These are phyloP conservation scores for Coturnix japonica DNA, from an alignment of 2,113 vertebrate genomes.

Conservation along the genomic window DNA sequence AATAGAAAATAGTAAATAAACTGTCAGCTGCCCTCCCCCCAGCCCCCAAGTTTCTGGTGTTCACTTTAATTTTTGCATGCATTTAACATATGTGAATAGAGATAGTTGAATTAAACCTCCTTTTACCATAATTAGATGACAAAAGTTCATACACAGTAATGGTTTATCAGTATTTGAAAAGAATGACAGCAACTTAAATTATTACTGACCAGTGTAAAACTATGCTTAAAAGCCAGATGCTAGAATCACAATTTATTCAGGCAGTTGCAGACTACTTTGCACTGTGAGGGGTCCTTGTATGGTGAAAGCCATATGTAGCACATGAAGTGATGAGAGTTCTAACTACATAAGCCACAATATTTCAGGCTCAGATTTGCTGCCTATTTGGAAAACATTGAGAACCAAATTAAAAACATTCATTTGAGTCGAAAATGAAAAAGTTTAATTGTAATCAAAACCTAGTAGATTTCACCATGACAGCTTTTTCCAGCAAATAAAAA, in stretches of 20 bases:
- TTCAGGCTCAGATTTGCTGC: neutral
- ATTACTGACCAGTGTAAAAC: neutral
- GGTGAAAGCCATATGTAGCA: neutral
- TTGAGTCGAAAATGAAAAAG: neutral
- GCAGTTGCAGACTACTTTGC: neutral
- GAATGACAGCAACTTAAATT: neutral
- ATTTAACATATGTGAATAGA: neutral
- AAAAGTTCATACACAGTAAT: neutral
- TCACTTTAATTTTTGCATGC: neutral
- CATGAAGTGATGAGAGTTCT: neutral
- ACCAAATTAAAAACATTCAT: neutral
- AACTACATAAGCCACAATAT: neutral
- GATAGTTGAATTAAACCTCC: neutral
- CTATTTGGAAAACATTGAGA: neutral
- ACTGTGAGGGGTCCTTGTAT: neutral
- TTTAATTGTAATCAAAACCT: neutral
- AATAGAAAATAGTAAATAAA: neutral
- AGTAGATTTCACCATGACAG: neutral
- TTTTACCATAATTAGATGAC: neutral
- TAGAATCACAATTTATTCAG: neutral
- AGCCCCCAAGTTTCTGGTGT: neutral
- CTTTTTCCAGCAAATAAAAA: neutral
- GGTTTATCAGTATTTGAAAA: neutral
- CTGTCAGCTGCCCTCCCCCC: rapidly evolving
- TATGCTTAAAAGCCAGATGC: neutral